Conservation (phyloP, 1,140 invertebrate species). For the Camponotus pennsylvanicus region DNA sequence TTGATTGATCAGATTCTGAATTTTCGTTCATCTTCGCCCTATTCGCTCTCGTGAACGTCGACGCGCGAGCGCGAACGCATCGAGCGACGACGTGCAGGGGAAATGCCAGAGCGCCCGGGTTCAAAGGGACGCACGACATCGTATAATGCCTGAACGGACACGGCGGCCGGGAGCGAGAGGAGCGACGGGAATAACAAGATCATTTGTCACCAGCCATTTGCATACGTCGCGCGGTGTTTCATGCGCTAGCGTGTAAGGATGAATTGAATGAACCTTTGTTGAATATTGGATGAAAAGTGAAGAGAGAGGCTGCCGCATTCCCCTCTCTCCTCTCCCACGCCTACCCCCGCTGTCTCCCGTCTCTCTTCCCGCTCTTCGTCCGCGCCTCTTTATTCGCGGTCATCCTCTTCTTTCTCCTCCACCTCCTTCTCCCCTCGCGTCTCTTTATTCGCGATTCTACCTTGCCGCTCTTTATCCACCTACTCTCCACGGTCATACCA, state of each 20-base stretch:
- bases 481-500: slow-evolving; percentile 53
- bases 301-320: slow-evolving; percentile 70
- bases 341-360: slow-evolving; percentile 34
- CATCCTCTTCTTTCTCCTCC: background rate
- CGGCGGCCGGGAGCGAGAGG: slow-evolving; percentile 46
- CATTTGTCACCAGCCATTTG: slow-evolving; percentile 85
- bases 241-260: slow-evolving; percentile 79
- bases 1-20: background rate
- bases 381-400: slow-evolving; percentile 45
- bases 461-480: slow-evolving; percentile 55
- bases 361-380: slow-evolving; percentile 54
- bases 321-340: slow-evolving; percentile 42
- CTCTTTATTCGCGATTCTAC: slow-evolving; percentile 62
- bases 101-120: slow-evolving; percentile 56
- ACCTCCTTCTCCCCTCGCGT: background rate
- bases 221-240: slow-evolving; percentile 80
- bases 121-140: slow-evolving; percentile 62
- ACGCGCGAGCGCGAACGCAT: slow-evolving; percentile 65
- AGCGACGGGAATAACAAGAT: slow-evolving; percentile 83
- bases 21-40: background rate
- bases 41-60: slow-evolving; percentile 5
- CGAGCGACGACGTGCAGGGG: slow-evolving; percentile 62
- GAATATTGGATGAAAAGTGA: slow-evolving; percentile 83
- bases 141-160: slow-evolving; percentile 69
- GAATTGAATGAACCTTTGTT: slow-evolving; percentile 83